Base-by-base conservation (phyloP, 2,113 vertebrate genomes). In the Delphinus delphis region DNA sequence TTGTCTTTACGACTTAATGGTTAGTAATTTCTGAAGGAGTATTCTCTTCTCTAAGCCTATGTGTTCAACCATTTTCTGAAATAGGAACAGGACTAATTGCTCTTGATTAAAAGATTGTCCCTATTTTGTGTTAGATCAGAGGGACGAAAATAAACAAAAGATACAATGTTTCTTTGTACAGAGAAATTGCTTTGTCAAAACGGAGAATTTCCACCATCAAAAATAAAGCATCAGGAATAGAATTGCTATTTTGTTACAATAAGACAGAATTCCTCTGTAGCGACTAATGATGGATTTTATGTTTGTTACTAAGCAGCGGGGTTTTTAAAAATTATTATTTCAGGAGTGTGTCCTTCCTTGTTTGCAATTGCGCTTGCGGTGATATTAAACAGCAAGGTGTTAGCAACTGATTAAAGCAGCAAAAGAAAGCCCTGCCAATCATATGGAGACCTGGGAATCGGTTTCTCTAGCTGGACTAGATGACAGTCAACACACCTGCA, bases 401-500 rank as follows among this genome's bases (percentile, higher is more conserved):
- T 53, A 98, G 94, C 90, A 93, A 76, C 38, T 97, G 98, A 98
- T 98, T 98, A 94, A 98, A 98, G 93, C 92, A 93, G 83, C 33
- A 12, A 67, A 74, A 70, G 65, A 85, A 92, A 83, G 44, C 94
- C 84, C 73, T 2, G 67, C 36, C 97, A 94, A 98, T 97, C 93
- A 63, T 9, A 53, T 31, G 14, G 94, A 96, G 93, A 73, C 53
- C 90, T 60, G 21, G 53, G 38, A 84, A 74, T 76, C 23, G 25
- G 96, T 83, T 88, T 95, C 87, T 92, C 92, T 76, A n/a, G 95
- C 36, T 18, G 23, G 82, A 47, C 96, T 81, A 96, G n/a, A 96
- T 97, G 96, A 55, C 90, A 94, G 97, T 98, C 98, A 98, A 98
- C 99, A 98, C 99, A 99, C 98, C 99, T 99, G 99, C 98, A 63